Base-by-base conservation (phyloP, 2,113 vertebrate genomes). In the Scalopus aquaticus region DNA sequence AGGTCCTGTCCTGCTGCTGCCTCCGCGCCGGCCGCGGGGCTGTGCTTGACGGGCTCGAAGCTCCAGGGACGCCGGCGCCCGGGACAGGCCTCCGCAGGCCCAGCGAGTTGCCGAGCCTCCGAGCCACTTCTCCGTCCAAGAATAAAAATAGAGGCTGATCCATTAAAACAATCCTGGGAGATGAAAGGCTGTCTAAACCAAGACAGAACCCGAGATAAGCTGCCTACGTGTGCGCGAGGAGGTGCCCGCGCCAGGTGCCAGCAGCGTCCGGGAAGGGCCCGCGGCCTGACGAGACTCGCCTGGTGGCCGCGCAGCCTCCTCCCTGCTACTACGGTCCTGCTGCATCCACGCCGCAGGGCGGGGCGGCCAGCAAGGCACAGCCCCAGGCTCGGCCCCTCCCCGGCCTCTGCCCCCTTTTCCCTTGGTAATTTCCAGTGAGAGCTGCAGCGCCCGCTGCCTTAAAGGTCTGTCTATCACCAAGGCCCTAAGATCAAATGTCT, bases 131-230 rank as follows among this genome's bases (percentile, higher is more conserved):
- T 26, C 44, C 37, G 4, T 96, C 95, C 94, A 94, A 77, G 76
- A 96, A 26, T 93, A 96, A 94, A 96, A 96, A 96, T 93, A 97
- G 96, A 64, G 89, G 79, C 87, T 64, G 93, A 72, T 60, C 86
- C 46, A 30, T 19, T 76, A 62, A 64, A 83, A 49, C 1, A 20
- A 91, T 95, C 79, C 58, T 5, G 12, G 72, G 73, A 94, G 95
- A 96, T 96, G 85, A 96, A 95, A 93, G 94, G 93, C 58, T 82
- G 72, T 37, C 82, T 56, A 37, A 79, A 69, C 91, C 93, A 84
- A 42, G 90, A 82, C 94, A 91, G 88, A 93, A 77, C 72, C 77
- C 2, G 11, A 91, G 96, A 95, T 94, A 94, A 93, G 83, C 88
- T 80, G 90, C 90, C 78, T 96, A 87, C 58, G 64, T 95, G 95